phyloP scores from a whole-genome alignment of 1,140 invertebrate species.

The Drosophila tsacasi region DNA sequence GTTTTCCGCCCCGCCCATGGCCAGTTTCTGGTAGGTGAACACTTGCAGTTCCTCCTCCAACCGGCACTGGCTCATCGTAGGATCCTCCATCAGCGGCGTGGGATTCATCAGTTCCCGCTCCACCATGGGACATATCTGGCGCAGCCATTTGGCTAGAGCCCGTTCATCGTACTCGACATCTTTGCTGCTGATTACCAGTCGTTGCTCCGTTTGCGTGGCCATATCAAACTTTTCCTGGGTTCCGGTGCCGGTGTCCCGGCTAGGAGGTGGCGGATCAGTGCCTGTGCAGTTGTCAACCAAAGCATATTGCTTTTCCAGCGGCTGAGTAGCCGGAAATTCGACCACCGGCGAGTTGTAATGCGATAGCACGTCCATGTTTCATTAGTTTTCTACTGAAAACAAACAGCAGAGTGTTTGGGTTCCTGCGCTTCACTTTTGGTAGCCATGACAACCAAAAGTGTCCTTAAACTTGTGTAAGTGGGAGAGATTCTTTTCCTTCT shows the following conservation, averaged over 20 bases:
- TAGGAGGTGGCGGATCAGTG: constrained; percentile 67
- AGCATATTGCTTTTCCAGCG: constrained; percentile 53
- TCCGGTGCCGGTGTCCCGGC: constrained; percentile 36
- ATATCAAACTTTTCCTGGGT: constrained; percentile 47
- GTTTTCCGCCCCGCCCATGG: constrained; percentile 55
- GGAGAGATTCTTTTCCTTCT: neutral
- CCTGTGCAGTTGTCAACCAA: constrained; percentile 72
- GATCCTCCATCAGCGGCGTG: constrained; percentile 62
- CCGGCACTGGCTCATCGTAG: constrained; percentile 25
- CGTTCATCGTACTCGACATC: constrained; percentile 57
- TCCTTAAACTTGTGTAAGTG: neutral
- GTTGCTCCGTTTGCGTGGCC: constrained; percentile 68
- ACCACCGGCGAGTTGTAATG: constrained; percentile 73
- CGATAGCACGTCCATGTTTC: constrained; percentile 77
- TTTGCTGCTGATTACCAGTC: constrained; percentile 1
- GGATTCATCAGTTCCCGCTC: constrained; percentile 72
- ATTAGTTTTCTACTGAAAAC: too few species aligned
- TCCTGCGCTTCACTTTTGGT: constrained; percentile 4
- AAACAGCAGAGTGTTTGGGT: constrained; percentile 9
- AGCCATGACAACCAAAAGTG: constrained; percentile 39
- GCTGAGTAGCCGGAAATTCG: constrained; percentile 70
- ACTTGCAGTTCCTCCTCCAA: constrained; percentile 66
- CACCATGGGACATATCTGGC: constrained; percentile 69
- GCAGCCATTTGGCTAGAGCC: constrained; percentile 71
- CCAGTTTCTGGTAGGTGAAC: constrained; percentile 72